phyloP scores from a whole-genome alignment of 2,888 invertebrate species.

The Tupiocoris notatus region DNA sequence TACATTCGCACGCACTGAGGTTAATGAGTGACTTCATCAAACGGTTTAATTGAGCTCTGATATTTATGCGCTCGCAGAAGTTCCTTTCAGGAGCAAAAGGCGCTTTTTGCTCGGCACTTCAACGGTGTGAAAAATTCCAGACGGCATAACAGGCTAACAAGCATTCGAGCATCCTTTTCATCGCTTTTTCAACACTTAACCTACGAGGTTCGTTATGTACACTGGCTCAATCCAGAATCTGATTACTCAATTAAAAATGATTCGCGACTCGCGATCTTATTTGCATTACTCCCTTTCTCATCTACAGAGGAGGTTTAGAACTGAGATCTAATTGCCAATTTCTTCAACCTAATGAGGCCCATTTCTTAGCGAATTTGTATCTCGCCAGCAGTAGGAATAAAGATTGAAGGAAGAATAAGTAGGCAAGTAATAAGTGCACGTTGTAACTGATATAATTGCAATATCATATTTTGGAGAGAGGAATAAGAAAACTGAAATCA shows the following conservation, averaged over 20 bases:
- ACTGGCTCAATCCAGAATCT: constrained; percentile 25
- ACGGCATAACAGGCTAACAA: constrained; percentile 38
- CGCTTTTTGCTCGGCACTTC: background rate
- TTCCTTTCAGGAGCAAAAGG: background rate
- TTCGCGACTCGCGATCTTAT: constrained; percentile 28
- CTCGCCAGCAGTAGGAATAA: background rate
- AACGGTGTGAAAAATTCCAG: constrained; percentile 11
- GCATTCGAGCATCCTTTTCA: constrained; percentile 15
- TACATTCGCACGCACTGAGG: constrained; percentile 24
- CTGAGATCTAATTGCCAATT: constrained; percentile 37
- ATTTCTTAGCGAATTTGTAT: constrained; percentile 21
- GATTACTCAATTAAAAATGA: constrained; percentile 41
- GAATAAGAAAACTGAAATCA: too few relatives aligned
- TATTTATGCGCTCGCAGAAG: constrained; percentile 28
- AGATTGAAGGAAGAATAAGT: background rate
- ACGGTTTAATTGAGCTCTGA: constrained; percentile 35
- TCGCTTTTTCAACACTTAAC: background rate
- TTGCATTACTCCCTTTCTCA: constrained; percentile 13
- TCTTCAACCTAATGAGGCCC: constrained; percentile 22
- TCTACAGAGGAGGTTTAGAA: background rate
- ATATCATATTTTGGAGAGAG: too few relatives aligned
- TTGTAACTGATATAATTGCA: too few relatives aligned
- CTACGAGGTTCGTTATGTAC: constrained; percentile 20
- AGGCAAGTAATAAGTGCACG: too few relatives aligned
- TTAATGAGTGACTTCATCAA: constrained; percentile 40